phyloP scores from a whole-genome alignment of 1,140 invertebrate species.

The Ganaspis sp. region DNA sequence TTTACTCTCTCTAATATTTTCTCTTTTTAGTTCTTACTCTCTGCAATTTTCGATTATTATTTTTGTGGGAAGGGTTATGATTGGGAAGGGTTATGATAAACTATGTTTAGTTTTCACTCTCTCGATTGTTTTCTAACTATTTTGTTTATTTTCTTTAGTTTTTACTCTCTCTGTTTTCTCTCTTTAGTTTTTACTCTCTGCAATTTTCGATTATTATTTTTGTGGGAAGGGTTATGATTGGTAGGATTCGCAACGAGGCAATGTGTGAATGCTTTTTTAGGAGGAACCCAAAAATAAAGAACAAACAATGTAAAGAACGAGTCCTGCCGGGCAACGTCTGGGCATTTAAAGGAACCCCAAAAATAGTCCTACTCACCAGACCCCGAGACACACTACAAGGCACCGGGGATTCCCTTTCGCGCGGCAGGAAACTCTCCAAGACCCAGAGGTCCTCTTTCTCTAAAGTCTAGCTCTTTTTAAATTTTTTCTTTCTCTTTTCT shows the following conservation, averaged over 20 bases:
- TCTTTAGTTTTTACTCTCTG: no score
- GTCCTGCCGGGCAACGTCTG: constrained; percentile 43
- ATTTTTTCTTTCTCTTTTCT: not conserved
- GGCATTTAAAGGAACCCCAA: constrained; percentile 22
- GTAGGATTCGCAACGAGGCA: not conserved
- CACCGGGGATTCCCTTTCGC: not conserved
- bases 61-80: not conserved
- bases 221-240: not conserved
- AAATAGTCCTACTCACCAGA: not conserved
- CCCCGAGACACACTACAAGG: not conserved
- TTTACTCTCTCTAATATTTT: no score
- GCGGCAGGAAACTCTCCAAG: not conserved
- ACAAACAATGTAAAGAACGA: constrained; percentile 59
- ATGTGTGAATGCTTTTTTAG: constrained; percentile 32
- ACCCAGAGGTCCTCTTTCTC: constrained; percentile 13
- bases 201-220: not conserved
- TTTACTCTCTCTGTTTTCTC: no score
- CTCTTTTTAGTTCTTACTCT: no score
- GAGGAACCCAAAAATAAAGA: constrained; percentile 57
- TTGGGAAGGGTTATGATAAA: no score
- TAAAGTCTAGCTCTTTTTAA: constrained; percentile 1
- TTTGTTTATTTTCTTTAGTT: no score
- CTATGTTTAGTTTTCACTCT: no score
- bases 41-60: not conserved
- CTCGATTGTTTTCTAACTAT: no score